Evolutionary conservation across 2,797 vertebrate genomes (phyloP), one percentile per base, ranked within the genome.

Genomic region (Enteromius afrohamiltoni): DNA sequence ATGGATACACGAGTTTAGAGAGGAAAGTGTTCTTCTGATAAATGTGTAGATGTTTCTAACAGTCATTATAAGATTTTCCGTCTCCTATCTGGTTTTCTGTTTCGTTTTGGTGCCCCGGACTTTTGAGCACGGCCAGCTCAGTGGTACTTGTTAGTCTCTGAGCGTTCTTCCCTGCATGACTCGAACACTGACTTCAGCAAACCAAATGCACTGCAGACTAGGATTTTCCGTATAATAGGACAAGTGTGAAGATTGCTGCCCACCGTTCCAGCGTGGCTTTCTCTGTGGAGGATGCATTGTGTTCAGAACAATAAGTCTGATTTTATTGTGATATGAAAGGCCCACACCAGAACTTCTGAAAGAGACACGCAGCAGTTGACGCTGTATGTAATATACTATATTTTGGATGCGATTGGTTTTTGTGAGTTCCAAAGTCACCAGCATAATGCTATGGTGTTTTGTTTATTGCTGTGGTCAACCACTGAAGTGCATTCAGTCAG

Each of bases 61-160:
- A 9, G 49, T 37, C 77, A 21, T 26, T 40, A 8, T 62, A 51
- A 8, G 49, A 4, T 74, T 37, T 16, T 55, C 6, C 3, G 14
- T 23, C 49, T 55, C 29, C 71, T 74, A 3, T 16, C 1, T 55
- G 49, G 5, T n/a, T n/a, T 75, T 16, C 21, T 23, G 26, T 34
- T 7, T 9, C 11, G 23, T 47, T 78, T 9, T 23, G 77, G 31
- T 53, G 49, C 34, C 34, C 7, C 47, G 3, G 7, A 3, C 26
- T 26, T 1, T 70, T 40, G 88, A 78, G 86, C 82, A 11, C 73
- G 79, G 75, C 29, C 83, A 83, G 86, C 86, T 85, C 75, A 1
- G 73, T 76, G 67, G 82, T 86, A 88, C 89, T 89, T 92, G 91
- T 90, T 89, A 86, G 73, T 62, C 31, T 34, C 58, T 49, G 17